phyloP scores from a whole-genome alignment of 1,140 invertebrate species.

The Cyphomyrmex costatus region DNA sequence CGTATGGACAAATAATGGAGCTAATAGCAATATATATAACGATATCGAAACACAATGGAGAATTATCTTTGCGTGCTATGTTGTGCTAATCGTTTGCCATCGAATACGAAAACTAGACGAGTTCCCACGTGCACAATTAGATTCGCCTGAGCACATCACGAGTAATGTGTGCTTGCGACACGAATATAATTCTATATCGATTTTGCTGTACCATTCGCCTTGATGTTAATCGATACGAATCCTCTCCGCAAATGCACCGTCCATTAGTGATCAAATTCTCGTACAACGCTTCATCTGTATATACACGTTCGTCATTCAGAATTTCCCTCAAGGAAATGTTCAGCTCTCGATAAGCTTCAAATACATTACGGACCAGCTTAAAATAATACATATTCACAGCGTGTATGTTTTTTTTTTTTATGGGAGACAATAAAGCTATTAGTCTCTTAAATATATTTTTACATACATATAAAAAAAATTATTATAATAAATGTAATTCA shows the following conservation, averaged over 20 bases:
- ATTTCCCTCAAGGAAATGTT: conserved; percentile 15
- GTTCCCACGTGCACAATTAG: conserved; percentile 71
- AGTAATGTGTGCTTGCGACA: conserved; percentile 76
- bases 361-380: not conserved
- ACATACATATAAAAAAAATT: not conserved
- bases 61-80: conserved; percentile 36
- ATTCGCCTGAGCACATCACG: conserved; percentile 70
- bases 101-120: conserved; percentile 23
- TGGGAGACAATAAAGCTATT: not conserved
- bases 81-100: conserved; percentile 55
- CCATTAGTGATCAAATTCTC: conserved; percentile 75
- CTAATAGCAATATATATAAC: conserved; percentile 11
- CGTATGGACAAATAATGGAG: conserved; percentile 11
- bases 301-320: conserved; percentile 14
- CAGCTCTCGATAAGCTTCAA: not conserved
- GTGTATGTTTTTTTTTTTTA: not conserved
- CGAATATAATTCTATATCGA: conserved; percentile 82
- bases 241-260: conserved; percentile 69
- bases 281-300: not conserved
- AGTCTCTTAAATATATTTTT: not conserved
- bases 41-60: conserved; percentile 19
- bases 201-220: conserved; percentile 61
- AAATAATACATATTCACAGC: not conserved
- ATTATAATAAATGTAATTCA: not conserved
- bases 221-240: conserved; percentile 81